A percentile compares a stretch with the other conserved stretches of the same genome.
Conservation (phyloP, 2,113 vertebrate species). For the Notarius quadriscutis region DNA sequence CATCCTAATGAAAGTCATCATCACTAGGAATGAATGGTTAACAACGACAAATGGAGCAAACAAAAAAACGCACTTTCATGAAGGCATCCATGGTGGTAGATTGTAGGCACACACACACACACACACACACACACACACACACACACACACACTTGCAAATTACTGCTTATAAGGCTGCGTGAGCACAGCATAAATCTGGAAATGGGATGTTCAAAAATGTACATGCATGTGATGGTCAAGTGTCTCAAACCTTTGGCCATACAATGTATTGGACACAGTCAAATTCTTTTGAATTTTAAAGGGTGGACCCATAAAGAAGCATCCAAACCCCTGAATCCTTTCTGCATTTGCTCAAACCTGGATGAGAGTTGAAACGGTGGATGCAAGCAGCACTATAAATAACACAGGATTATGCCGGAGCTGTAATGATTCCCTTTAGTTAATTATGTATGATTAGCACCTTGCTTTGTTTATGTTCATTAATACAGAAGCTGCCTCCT, state of each 20-base stretch:
- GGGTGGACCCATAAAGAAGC: too few relatives aligned
- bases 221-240: background rate
- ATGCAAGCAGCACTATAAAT: background rate
- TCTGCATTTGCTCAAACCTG: background rate
- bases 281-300: too few relatives aligned
- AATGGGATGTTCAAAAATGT: background rate
- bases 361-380: background rate
- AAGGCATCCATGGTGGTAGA: background rate
- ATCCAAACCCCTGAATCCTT: background rate
- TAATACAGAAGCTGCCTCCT: background rate
- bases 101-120: too few relatives aligned
- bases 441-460: slow-evolving; percentile 29
- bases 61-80: background rate
- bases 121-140: too few relatives aligned
- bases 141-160: background rate
- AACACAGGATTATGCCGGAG: background rate
- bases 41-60: too few relatives aligned
- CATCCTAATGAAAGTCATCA: too few relatives aligned
- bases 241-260: background rate
- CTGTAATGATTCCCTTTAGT: background rate
- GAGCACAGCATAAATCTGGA: background rate
- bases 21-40: too few relatives aligned
- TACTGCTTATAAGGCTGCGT: background rate
- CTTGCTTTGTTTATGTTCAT: slow-evolving; percentile 29
- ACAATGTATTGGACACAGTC: too few relatives aligned